These are phyloP conservation scores for Molossus molossus DNA, from an alignment of 2,797 vertebrate species.

Conservation along the genomic window DNA sequence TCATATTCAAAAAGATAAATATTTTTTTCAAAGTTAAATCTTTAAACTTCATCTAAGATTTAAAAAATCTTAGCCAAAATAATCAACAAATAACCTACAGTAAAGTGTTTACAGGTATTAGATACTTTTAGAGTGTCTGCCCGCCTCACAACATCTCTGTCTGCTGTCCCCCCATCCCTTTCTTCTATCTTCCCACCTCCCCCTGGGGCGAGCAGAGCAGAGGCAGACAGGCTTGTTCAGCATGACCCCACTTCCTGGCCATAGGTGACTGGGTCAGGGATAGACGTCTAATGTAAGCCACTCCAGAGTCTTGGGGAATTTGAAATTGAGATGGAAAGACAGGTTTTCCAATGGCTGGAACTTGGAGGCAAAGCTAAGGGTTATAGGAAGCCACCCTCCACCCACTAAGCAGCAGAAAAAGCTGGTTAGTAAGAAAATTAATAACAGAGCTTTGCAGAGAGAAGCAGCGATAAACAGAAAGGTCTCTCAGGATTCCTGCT, in stretches of 20 bases:
- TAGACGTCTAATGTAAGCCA: not conserved
- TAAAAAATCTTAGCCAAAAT: not conserved
- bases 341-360: not conserved
- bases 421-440: not conserved
- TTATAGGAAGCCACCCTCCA: not conserved
- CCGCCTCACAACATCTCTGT: not conserved
- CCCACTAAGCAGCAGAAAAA: not conserved
- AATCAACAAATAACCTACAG: not conserved
- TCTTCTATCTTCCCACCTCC: not conserved
- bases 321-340: constrained; percentile 3
- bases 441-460: not conserved
- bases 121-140: not conserved
- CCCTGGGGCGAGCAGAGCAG: not conserved
- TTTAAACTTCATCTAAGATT: not conserved
- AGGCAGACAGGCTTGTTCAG: not conserved
- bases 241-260: not conserved
- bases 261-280: not conserved
- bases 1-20: constrained; percentile 7
- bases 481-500: not conserved
- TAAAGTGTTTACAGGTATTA: not conserved
- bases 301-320: not conserved
- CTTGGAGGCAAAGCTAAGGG: not conserved
- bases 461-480: not conserved
- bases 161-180: not conserved
- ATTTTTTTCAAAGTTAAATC: constrained; percentile 49